Evolutionary conservation across 2,888 invertebrate genomes (phyloP).

Genomic region (Molorchus minor): DNA sequence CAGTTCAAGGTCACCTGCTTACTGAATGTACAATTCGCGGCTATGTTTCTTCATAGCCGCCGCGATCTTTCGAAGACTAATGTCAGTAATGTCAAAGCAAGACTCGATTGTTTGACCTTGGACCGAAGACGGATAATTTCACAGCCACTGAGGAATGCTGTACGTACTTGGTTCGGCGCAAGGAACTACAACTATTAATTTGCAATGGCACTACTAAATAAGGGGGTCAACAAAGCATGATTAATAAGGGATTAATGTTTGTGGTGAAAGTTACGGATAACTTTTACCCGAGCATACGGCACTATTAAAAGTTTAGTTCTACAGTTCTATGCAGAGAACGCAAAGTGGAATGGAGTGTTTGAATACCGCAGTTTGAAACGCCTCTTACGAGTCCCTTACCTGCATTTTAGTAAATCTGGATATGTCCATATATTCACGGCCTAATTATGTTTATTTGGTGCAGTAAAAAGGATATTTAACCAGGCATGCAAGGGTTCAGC

Average conservation of each 20-base stretch:
- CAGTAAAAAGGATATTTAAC: too few relatives aligned
- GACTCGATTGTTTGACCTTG: slow-evolving; percentile 22
- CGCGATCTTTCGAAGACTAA: slow-evolving; percentile 19
- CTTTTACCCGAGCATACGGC: neutral
- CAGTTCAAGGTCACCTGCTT: slow-evolving; percentile 55
- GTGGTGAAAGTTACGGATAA: neutral
- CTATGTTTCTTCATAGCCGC: slow-evolving; percentile 43
- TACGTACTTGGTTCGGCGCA: neutral
- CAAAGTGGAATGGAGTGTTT: neutral
- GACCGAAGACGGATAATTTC: neutral
- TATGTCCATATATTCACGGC: too few relatives aligned
- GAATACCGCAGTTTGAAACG: neutral
- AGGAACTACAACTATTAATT: neutral
- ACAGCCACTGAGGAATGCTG: too few relatives aligned
- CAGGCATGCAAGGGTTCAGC: too few relatives aligned
- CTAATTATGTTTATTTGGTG: too few relatives aligned
- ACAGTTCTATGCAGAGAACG: neutral
- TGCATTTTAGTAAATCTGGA: too few relatives aligned
- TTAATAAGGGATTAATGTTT: neutral
- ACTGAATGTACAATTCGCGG: slow-evolving; percentile 55
- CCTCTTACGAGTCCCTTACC: too few relatives aligned
- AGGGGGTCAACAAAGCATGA: neutral
- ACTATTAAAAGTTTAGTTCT: neutral
- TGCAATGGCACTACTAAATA: neutral
- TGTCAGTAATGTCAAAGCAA: neutral